Conservation (phyloP, 2,888 invertebrate genomes). For the Augochlorella aurata region DNA sequence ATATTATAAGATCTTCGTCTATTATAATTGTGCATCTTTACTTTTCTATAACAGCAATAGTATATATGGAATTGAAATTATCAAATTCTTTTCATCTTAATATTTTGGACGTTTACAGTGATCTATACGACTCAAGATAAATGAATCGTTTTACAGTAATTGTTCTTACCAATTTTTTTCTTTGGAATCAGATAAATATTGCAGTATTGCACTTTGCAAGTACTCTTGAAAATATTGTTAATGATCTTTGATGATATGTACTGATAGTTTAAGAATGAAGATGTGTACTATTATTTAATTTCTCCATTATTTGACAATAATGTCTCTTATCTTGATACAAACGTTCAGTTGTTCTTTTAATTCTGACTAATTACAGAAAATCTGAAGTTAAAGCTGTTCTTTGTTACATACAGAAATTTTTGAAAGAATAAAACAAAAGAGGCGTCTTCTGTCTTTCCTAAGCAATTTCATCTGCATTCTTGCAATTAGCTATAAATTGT, state of each 20-base stretch:
- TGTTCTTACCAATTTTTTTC: not conserved
- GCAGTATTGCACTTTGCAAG: constrained; percentile 3
- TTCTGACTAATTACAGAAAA: constrained; percentile 9
- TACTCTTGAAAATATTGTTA: constrained; percentile 7
- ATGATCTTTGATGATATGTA: constrained; percentile 18
- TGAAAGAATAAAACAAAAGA: constrained; percentile 23
- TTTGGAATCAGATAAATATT: not conserved
- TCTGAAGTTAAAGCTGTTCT: constrained; percentile 20
- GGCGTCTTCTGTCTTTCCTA: constrained; percentile 15
- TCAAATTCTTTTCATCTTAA: constrained; percentile 14
- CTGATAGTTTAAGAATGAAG: not conserved
- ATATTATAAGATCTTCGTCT: not conserved
- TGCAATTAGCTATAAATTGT: constrained; percentile 35
- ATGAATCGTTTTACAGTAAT: constrained; percentile 7
- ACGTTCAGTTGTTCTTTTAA: constrained; percentile 20
- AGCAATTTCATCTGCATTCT: constrained; percentile 23
- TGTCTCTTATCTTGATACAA: constrained; percentile 29
- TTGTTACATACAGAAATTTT: constrained; percentile 24
- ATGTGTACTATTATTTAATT: constrained; percentile 23
- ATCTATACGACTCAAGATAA: not conserved
- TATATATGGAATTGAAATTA: constrained; percentile 23
- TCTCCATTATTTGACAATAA: constrained; percentile 32
- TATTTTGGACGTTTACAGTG: constrained; percentile 8
- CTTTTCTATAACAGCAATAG: constrained; percentile 11
- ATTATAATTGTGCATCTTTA: not conserved